Conservation (phyloP, 2,888 invertebrate species). For the Argyra leucocephala region DNA sequence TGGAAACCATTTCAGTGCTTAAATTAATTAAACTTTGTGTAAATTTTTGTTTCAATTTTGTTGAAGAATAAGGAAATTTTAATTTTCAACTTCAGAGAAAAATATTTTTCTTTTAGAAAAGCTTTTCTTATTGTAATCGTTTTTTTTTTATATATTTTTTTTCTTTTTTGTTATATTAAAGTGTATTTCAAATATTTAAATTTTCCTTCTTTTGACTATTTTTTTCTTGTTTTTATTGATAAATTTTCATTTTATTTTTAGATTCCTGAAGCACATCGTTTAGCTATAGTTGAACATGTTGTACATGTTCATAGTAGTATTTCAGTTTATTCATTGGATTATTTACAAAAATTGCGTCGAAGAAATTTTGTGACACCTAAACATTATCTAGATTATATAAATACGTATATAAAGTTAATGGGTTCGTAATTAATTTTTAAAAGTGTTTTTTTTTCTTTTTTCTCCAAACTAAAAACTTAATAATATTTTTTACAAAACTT, state of each 20-base stretch:
- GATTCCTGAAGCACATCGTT: slow-evolving; percentile 58
- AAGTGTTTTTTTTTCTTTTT: no score
- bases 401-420: slow-evolving; percentile 64
- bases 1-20: background rate
- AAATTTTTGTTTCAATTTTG: background rate
- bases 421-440: slow-evolving; percentile 42
- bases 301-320: slow-evolving; percentile 77
- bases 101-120: background rate
- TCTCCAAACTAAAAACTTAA: background rate
- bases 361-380: slow-evolving; percentile 86
- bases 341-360: slow-evolving; percentile 61
- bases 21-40: slow-evolving; percentile 3
- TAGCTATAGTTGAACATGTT: slow-evolving; percentile 69
- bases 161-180: background rate
- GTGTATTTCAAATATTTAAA: background rate
- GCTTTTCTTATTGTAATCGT: no score
- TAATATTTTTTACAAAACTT: background rate
- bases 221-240: background rate
- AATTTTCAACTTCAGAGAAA: background rate
- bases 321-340: slow-evolving; percentile 61
- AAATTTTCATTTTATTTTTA: slow-evolving; percentile 33
- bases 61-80: background rate
- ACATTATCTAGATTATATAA: slow-evolving; percentile 80
- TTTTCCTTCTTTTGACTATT: background rate
- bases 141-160: background rate